These are phyloP conservation scores for Sula dactylatra DNA, from an alignment of 2,113 vertebrate species.

Conservation along the genomic window DNA sequence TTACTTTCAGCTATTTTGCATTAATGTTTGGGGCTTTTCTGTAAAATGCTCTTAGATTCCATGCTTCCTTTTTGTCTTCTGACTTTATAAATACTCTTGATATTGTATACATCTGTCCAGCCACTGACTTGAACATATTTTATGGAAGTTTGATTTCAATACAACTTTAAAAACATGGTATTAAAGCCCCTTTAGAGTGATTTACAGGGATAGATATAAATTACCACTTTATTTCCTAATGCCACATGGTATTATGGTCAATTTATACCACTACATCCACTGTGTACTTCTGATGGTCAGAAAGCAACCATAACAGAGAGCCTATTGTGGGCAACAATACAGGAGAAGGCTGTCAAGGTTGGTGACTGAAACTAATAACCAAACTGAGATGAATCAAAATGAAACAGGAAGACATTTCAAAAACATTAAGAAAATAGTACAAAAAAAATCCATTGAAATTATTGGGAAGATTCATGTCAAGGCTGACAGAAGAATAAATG, in stretches of 20 bases:
- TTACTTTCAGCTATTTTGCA: neutral
- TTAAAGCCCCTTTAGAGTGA: neutral
- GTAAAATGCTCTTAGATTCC: neutral
- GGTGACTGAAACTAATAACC: neutral
- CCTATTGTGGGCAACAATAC: neutral
- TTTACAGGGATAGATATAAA: neutral
- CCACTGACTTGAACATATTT: accelerated
- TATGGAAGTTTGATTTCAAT: neutral
- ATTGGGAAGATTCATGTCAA: neutral
- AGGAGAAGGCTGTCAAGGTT: neutral
- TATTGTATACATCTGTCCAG: neutral
- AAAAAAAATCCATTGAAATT: neutral
- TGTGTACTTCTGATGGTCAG: neutral
- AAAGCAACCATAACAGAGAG: neutral
- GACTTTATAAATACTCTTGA: neutral
- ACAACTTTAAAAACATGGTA: neutral
- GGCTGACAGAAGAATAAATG: neutral
- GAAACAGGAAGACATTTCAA: neutral
- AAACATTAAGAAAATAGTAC: neutral
- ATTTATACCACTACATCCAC: neutral
- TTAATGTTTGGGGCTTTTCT: neutral
- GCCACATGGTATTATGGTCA: neutral
- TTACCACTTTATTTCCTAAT: neutral
- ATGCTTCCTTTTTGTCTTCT: neutral
- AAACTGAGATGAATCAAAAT: neutral